These are phyloP conservation scores for Hydrolagus colliei DNA, from an alignment of 2,797 vertebrate species.

Conservation along the genomic window DNA sequence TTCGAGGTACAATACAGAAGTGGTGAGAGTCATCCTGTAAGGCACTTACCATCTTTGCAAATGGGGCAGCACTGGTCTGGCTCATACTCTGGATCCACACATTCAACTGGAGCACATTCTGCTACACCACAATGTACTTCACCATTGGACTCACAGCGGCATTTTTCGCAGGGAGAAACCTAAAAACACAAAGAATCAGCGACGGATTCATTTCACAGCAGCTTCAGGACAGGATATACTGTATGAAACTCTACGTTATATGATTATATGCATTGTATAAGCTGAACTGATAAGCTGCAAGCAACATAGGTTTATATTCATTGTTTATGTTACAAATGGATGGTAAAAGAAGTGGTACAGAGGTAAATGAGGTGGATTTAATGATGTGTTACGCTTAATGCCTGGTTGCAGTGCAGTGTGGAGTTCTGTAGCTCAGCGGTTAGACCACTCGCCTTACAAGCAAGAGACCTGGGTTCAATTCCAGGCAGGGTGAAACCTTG, in stretches of 20 bases:
- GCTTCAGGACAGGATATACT: not conserved
- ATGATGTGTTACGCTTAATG: not conserved
- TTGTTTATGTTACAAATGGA: not conserved
- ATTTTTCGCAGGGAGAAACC: constrained; percentile 92
- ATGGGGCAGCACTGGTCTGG: constrained; percentile 96
- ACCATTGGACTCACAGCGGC: constrained; percentile 85
- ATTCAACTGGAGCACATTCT: constrained; percentile 93
- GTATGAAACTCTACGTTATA: not conserved
- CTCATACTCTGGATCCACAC: constrained; percentile 92
- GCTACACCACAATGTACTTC: constrained; percentile 92
- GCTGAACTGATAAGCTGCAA: not conserved
- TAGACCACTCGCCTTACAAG: too few relatives aligned
- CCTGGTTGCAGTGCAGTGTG: too few relatives aligned
- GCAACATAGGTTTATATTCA: not conserved
- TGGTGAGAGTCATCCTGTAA: not conserved
- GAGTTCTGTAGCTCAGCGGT: too few relatives aligned
- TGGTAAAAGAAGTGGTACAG: not conserved
- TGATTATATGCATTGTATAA: not conserved
- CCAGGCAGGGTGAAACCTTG: too few relatives aligned
- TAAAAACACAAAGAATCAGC: constrained; percentile 50
- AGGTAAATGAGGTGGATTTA: not conserved
- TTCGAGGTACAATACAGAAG: not conserved
- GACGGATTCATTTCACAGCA: constrained; percentile 12
- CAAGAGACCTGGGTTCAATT: too few relatives aligned
- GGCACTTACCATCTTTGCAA: constrained; percentile 83